Evolutionary conservation across 2,888 invertebrate genomes (phyloP).

Genomic region (Tenthredo scrophulariae): DNA sequence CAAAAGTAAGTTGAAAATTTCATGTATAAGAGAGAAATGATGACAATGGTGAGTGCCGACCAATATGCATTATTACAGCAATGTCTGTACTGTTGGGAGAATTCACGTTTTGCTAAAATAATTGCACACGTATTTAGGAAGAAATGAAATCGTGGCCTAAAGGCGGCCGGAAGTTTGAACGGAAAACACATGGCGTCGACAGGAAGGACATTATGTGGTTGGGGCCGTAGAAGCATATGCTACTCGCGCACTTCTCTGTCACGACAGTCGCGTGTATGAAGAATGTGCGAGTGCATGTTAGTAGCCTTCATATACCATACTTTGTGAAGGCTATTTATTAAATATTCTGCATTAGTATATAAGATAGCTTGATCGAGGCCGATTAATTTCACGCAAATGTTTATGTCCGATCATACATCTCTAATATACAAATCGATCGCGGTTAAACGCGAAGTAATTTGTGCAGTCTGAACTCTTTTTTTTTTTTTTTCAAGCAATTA

Average conservation of each 20-base stretch:
- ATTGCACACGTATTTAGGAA: not conserved
- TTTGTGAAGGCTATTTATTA: not conserved
- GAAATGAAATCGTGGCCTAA: constrained; percentile 19
- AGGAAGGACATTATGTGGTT: constrained; percentile 35
- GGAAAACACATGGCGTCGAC: constrained; percentile 26
- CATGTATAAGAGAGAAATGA: not conserved
- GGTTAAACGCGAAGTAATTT: not conserved
- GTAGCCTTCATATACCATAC: not conserved
- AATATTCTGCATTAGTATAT: not conserved
- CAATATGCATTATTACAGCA: not conserved
- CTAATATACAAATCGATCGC: not conserved
- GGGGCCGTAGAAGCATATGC: not conserved
- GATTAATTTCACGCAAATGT: not conserved
- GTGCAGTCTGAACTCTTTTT: not conserved
- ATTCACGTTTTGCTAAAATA: not conserved
- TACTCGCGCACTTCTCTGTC: not conserved
- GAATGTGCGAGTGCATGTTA: not conserved
- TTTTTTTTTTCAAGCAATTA: not conserved
- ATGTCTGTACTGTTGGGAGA: not conserved
- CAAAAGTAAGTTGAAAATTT: not conserved
- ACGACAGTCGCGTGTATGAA: not conserved
- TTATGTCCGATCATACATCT: not conserved
- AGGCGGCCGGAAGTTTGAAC: constrained; percentile 33
- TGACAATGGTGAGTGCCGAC: not conserved
- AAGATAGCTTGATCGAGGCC: not conserved